Percentiles rank a stretch among this genome's conserved stretches.
phyloP scores from a whole-genome alignment of 2,113 vertebrate species.

The Ailuropoda melanoleuca region DNA sequence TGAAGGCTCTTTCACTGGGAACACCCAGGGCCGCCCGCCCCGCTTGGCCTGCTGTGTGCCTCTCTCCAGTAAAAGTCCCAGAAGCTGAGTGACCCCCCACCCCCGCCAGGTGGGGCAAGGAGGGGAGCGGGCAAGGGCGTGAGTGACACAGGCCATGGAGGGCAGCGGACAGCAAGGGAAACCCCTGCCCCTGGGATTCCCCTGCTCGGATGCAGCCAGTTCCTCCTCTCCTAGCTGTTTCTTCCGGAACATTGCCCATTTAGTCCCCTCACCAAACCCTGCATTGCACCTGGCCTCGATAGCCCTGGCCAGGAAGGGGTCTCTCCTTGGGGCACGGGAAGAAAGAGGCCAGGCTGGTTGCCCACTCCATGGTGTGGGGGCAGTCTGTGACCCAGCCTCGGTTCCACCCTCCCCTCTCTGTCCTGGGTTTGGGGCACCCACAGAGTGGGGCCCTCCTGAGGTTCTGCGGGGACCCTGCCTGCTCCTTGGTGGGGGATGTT shows the following conservation, averaged over 20 bases:
- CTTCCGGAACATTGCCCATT: too few species aligned
- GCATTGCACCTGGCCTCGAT: too few species aligned
- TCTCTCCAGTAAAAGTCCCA: neutral
- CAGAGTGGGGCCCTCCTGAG: too few species aligned
- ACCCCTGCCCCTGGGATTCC: neutral
- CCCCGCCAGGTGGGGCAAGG: neutral
- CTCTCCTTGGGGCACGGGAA: neutral
- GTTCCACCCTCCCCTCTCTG: too few species aligned
- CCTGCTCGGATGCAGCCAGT: neutral
- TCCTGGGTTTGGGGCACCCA: too few species aligned
- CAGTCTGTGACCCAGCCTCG: too few species aligned
- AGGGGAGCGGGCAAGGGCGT: neutral
- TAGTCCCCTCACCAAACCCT: neutral
- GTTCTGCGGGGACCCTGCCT: too few species aligned
- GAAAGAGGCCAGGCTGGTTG: neutral
- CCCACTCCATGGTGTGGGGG: neutral
- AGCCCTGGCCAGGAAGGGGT: too few species aligned
- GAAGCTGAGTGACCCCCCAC: neutral
- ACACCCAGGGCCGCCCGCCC: neutral
- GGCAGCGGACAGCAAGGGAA: too few species aligned
- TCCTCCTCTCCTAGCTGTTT: too few species aligned
- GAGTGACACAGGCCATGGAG: neutral
- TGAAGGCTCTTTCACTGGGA: neutral
- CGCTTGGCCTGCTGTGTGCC: neutral
- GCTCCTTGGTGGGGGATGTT: neutral